Conservation (phyloP, 2,888 invertebrate species). For the Sympetrum striolatum region DNA sequence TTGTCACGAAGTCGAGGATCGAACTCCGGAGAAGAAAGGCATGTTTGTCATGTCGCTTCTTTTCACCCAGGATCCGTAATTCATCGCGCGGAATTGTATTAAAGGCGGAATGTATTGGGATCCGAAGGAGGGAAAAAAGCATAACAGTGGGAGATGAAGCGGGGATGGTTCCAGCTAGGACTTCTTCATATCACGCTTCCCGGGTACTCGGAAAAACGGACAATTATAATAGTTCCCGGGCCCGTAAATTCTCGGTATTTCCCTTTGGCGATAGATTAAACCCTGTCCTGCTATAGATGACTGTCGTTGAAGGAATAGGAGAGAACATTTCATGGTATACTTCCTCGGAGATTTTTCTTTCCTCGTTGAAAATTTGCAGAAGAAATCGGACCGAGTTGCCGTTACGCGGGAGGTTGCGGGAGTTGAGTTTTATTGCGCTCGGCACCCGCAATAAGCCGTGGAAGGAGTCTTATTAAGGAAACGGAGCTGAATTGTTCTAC, state of each 20-base stretch:
- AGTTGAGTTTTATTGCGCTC: not conserved
- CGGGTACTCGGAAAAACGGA: not conserved
- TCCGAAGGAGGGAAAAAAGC: not conserved
- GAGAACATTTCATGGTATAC: not conserved
- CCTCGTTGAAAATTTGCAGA: not conserved
- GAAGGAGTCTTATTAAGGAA: not conserved
- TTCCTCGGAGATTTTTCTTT: not conserved
- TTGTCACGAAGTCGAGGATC: conserved; percentile 14
- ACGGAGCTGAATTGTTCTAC: not conserved
- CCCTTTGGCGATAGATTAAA: not conserved
- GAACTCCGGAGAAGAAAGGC: not conserved
- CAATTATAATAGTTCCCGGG: not conserved
- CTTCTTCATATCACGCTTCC: not conserved
- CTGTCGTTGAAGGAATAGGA: not conserved
- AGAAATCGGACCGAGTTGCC: not conserved
- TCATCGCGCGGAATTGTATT: not conserved
- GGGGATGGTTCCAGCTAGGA: not conserved
- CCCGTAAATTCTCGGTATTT: not conserved
- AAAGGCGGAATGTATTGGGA: not conserved
- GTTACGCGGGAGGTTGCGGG: not conserved
- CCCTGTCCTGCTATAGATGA: not conserved
- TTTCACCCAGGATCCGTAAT: not conserved
- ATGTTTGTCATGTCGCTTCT: not conserved
- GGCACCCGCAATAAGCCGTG: not conserved
- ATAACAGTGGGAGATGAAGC: not conserved